A percentile compares a stretch with the other conserved stretches of the same genome.
These are phyloP conservation scores for Hepsetus odoe DNA, from an alignment of 2,113 vertebrate genomes.

Conservation along the genomic window DNA sequence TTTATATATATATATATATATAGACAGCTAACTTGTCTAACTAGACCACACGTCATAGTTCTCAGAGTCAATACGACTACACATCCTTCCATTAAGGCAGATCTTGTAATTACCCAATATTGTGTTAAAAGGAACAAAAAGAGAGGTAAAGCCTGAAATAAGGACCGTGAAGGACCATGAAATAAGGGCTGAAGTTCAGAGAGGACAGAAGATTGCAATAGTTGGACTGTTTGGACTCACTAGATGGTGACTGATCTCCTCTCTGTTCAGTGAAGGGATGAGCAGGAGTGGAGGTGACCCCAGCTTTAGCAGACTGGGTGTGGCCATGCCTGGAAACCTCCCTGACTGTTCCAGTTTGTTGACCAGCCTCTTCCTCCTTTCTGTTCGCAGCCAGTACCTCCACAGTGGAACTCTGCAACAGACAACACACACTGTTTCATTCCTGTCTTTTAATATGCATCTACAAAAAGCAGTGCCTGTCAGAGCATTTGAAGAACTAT, in stretches of 20 bases:
- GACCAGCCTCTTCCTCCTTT: constrained; percentile 56
- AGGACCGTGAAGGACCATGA: not conserved
- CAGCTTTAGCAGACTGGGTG: constrained; percentile 48
- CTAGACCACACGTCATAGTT: not conserved
- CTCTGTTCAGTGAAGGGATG: constrained; percentile 60
- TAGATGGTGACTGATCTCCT: constrained; percentile 65
- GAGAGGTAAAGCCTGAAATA: not conserved
- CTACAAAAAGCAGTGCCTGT: not conserved
- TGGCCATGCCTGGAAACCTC: constrained; percentile 38
- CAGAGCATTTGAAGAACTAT: not conserved
- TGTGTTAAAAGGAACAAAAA: not conserved
- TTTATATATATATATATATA: too few relatives aligned
- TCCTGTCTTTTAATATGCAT: not conserved
- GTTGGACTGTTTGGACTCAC: constrained; percentile 65
- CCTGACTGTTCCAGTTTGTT: constrained; percentile 9
- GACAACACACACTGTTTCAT: not conserved
- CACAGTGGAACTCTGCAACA: constrained; percentile 60
- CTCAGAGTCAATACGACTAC: not conserved
- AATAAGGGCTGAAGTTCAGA: not conserved
- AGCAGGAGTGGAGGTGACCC: constrained; percentile 54
- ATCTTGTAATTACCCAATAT: not conserved
- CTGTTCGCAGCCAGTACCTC: constrained; percentile 56
- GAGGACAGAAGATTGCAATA: not conserved
- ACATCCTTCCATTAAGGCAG: not conserved
- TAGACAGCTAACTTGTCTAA: too few relatives aligned